A percentile compares a stretch with the other conserved stretches of the same genome.
Evolutionary conservation across 2,888 invertebrate species (phyloP).

Genomic region (Apotomis turbidana): DNA sequence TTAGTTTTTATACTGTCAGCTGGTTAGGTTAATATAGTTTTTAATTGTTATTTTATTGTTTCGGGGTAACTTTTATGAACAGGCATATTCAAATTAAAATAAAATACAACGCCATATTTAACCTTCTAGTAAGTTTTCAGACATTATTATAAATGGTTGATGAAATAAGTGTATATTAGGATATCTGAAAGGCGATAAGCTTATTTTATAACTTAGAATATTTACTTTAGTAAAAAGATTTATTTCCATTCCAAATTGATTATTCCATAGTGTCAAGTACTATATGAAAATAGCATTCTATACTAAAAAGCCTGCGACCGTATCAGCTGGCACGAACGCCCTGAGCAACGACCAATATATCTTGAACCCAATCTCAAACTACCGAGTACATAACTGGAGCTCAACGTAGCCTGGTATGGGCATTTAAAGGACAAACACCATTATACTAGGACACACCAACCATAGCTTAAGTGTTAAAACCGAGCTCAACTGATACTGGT

Average conservation of each 20-base stretch:
- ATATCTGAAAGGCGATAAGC: background rate
- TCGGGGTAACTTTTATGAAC: conserved; percentile 8
- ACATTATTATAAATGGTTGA: background rate
- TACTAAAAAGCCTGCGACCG: conserved; percentile 61
- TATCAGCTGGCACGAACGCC: conserved; percentile 75
- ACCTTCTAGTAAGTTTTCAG: background rate
- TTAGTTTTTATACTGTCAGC: conserved; percentile 30
- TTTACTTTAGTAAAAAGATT: background rate
- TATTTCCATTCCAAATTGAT: conserved; percentile 30
- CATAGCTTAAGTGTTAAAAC: background rate
- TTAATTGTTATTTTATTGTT: conserved; percentile 30
- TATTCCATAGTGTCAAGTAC: conserved; percentile 37
- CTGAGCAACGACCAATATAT: conserved; percentile 52
- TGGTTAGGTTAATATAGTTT: conserved; percentile 26
- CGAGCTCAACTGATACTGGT: background rate
- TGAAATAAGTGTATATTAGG: background rate
- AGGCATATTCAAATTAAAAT: conserved; percentile 1
- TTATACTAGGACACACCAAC: conserved; percentile 1
- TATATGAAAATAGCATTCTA: conserved; percentile 46
- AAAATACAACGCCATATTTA: background rate
- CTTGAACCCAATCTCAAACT: background rate
- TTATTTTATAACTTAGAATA: background rate
- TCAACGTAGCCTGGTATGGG: background rate
- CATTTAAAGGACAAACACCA: conserved; percentile 3
- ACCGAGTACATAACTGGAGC: background rate